Base-by-base conservation (phyloP, 1,140 invertebrate genomes). In the Caenorhabditis latens region DNA sequence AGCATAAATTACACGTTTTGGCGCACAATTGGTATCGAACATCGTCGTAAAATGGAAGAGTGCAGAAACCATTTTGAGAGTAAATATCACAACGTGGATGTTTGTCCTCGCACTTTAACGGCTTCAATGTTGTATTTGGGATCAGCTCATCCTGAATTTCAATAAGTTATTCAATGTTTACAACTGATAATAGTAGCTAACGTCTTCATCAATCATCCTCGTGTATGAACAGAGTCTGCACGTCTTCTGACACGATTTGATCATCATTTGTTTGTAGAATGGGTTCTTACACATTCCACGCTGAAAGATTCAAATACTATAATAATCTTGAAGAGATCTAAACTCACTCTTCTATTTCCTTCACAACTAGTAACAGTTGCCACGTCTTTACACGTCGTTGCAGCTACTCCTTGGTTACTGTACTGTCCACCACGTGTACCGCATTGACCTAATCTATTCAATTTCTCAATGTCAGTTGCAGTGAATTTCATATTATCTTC, bases 401-500 rank as follows among this genome's bases (percentile, higher is more conserved):
- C 63, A 4, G 19, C 46, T 0, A 24, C 48, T 85, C 84, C 43
- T 79, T 57, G 67, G 21, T 53, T 75, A 71, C 67, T 71, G 48
- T 19, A 50, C 40, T 40, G 53, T 13, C 55, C 24, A 0, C 63
- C 67, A 32, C 43, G 65, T 40, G 46, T n/a, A 19, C 40, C 58
- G 46, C 88, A 89, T 50, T 86, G 86, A 16, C 88, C 88, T n/a
- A 89, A 57, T 53, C 67, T 32, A 40, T 88, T 88, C 67, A 89
- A 48, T 55, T 89, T 89, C 40, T 48, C 58, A 40, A 89, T 88
- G 42, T 89, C 88, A 16, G 87, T 83, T 11, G 58, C 19, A 57
- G 85, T 85, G 13, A 89, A 83, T 32, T 75, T 48, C 88, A 89
- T 82, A 71, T 89, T 89, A 83, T 89, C 88, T 40, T 58, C 58